Evolutionary conservation across 2,888 invertebrate genomes (phyloP), one percentile per base, ranked within the genome.

Genomic region (Penaeus monodon): DNA sequence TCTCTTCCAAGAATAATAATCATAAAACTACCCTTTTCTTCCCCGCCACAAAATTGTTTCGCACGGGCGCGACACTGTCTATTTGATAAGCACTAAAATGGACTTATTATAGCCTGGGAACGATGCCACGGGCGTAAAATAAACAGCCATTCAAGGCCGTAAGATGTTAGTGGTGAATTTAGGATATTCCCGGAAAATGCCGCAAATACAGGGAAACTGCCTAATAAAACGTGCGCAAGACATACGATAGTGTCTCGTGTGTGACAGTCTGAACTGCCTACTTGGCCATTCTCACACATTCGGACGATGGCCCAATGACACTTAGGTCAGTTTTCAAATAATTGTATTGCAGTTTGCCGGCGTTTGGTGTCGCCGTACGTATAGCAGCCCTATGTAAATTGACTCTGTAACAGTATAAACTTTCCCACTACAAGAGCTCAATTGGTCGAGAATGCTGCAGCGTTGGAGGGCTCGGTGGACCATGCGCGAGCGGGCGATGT

Each of bases 241-340:
- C 82, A 29, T 74, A 86, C 86, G 86, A 86, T 86, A 86, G 33
- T 86, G 86, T 80, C 88, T 79, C 80, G 65, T 64, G 81, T 70
- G 74, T 82, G 88, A 88, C 88, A 88, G 88, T 84, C 85, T 80
- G 85, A 88, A 88, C 88, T 88, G 88, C 88, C 88, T 84, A 77
- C 79, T 80, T 86, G 86, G 66, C 88, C 84, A 88, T 88, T 88
- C 86, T 86, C 86, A 86, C 88, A 88, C 88, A 88, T 88, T 88
- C 84, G 79, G 82, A 79, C 88, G 83, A 88, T 88, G 84, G 88
- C 73, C 88, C 88, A 88, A 88, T 84, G 88, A 88, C 88, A 88
- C 85, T 88, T 86, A 88, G 88, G 88, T 88, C 88, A 88, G 86
- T 88, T 88, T 86, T 88, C 88, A 88, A 88, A 88, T 88, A 86